phyloP scores from a whole-genome alignment of 2,113 vertebrate genomes.

The Paramormyrops kingsleyae region DNA sequence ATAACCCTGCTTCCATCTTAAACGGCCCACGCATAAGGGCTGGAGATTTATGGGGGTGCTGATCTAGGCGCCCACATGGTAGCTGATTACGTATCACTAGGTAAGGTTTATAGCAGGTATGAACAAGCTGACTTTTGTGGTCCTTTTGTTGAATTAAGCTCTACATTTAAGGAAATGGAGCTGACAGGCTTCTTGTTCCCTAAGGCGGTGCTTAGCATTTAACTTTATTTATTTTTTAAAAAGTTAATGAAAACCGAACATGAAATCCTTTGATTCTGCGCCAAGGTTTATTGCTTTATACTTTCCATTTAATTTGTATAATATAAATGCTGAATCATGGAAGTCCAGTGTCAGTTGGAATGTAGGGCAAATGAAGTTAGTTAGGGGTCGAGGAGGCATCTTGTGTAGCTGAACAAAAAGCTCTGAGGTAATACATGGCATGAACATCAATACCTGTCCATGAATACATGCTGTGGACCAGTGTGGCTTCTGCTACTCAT shows the following conservation, averaged over 20 bases:
- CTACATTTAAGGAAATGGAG: background rate
- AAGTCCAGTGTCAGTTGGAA: background rate
- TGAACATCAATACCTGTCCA: background rate
- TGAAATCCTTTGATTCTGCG: background rate
- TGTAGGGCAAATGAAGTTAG: background rate
- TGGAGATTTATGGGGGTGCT: background rate
- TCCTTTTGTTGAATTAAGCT: background rate
- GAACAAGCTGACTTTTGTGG: background rate
- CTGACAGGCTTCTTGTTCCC: background rate
- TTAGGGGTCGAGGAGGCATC: background rate
- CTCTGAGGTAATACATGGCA: background rate
- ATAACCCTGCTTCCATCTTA: background rate
- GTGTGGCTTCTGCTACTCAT: background rate
- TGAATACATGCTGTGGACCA: background rate
- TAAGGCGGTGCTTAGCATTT: background rate
- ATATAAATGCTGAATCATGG: background rate
- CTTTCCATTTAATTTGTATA: background rate
- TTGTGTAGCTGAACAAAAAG: background rate
- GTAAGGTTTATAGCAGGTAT: background rate
- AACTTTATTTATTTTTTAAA: background rate
- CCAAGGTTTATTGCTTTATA: background rate
- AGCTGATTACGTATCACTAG: background rate
- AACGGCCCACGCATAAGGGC: background rate
- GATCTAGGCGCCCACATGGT: background rate
- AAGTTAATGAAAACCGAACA: background rate